phyloP scores from a whole-genome alignment of 2,888 invertebrate genomes.

The Slavum lentiscoides region DNA sequence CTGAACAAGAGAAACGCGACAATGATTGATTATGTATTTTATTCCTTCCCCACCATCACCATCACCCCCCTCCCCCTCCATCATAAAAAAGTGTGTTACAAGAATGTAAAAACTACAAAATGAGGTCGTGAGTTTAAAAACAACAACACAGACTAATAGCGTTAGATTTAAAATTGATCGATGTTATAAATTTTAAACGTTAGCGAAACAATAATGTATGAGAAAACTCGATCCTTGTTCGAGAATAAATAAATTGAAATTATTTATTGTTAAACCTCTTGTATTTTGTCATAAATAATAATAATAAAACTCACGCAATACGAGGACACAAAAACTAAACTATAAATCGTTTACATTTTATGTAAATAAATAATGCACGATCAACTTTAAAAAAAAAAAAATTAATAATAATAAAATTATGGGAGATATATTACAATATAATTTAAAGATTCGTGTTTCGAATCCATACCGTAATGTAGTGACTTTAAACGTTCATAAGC shows the following conservation, averaged over 20 bases:
- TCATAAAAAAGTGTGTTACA: conserved; percentile 12
- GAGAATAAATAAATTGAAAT: background rate
- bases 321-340: background rate
- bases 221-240: background rate
- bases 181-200: conserved; percentile 8
- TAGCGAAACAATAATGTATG: conserved; percentile 13
- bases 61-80: too few relatives aligned
- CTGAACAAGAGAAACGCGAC: conserved; percentile 13
- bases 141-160: conserved; percentile 27
- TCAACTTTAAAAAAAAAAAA: too few relatives aligned
- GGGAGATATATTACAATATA: too few relatives aligned
- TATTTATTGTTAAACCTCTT: background rate
- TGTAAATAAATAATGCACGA: too few relatives aligned
- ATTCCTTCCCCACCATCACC: background rate
- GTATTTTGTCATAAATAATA: background rate
- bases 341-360: too few relatives aligned
- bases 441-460: too few relatives aligned
- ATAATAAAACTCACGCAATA: background rate
- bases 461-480: too few relatives aligned
- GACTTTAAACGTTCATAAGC: too few relatives aligned
- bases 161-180: conserved; percentile 34
- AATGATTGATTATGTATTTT: conserved; percentile 26
- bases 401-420: too few relatives aligned
- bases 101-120: background rate
- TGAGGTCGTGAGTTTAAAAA: conserved; percentile 7